Evolutionary conservation across 2,113 vertebrate genomes (phyloP), one percentile per base, ranked within the genome.

Genomic region (Tylochromis polylepis): DNA sequence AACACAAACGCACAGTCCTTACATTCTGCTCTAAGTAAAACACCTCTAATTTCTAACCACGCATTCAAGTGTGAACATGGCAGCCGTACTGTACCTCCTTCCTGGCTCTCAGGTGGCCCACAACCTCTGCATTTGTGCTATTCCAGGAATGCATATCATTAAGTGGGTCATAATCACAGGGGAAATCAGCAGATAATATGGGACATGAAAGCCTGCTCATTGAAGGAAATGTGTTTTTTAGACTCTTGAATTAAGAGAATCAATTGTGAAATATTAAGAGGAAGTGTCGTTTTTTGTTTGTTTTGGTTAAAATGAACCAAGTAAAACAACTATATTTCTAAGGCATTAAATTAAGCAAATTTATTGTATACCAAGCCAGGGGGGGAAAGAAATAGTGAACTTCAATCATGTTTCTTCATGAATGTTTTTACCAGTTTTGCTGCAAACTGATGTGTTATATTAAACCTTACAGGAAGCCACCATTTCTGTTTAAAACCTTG

Each of bases 121-220:
- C 84, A 77, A 81, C 87, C 91, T 88, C 79, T 3, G 31, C 67
- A 85, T 82, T 93, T 89, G 82, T 62, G 85, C 82, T 93, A 90
- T 96, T 96, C 92, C 90, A 89, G 93, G 94, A 95, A 95, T 91
- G 89, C 89, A 79, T 92, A 84, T 85, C 88, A 79, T 82, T 92
- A 94, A 95, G 82, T 94, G 91, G 93, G 90, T 91, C 92, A 89
- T 90, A 89, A 93, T 92, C 92, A 87, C 90, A 86, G 57, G 88
- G 87, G 91, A 89, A 91, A 88, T 89, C n/a, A n/a, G 29, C 79
- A 88, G 86, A 85, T 91, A 89, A 91, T 90, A 59, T 93, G 79
- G 81, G 85, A 83, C 90, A 81, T 20, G 38, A 88, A 78, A 36
- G 56, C 83, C 87, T 87, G 82, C 79, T 72, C 46, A 83, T 62